phyloP scores from a whole-genome alignment of 2,113 vertebrate species.

The Nothoprocta pentlandii region DNA sequence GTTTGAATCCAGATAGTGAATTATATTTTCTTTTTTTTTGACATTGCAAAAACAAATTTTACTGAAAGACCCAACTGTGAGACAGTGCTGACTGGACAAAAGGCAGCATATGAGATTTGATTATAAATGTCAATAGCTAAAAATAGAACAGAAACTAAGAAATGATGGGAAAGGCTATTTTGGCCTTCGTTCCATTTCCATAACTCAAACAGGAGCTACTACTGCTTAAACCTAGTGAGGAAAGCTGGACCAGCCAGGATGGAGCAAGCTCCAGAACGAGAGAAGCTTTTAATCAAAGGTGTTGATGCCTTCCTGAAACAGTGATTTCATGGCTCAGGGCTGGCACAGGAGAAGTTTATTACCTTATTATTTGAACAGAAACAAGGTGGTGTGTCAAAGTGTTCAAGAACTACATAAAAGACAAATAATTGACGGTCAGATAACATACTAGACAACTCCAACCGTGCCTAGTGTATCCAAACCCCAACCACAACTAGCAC shows the following conservation, averaged over 20 bases:
- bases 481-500: no score
- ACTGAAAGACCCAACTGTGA: background rate
- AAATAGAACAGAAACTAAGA: slow-evolving; percentile 19
- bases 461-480: background rate
- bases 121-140: slow-evolving; percentile 9
- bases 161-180: background rate
- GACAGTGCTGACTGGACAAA: background rate
- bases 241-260: background rate
- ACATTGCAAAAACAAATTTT: slow-evolving; percentile 1
- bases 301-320: background rate
- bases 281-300: background rate
- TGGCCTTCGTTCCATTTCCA: background rate
- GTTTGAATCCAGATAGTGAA: background rate
- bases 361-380: background rate
- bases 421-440: slow-evolving; percentile 11
- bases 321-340: background rate
- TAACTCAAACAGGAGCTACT: background rate
- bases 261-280: background rate
- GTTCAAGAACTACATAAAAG: background rate
- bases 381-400: background rate
- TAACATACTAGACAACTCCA: background rate
- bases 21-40: background rate
- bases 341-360: background rate
- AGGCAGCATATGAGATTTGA: background rate
- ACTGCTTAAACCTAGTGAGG: background rate